A percentile compares a stretch with the other conserved stretches of the same genome.
Conservation (phyloP, 2,797 vertebrate species). For the Emys orbicularis region DNA sequence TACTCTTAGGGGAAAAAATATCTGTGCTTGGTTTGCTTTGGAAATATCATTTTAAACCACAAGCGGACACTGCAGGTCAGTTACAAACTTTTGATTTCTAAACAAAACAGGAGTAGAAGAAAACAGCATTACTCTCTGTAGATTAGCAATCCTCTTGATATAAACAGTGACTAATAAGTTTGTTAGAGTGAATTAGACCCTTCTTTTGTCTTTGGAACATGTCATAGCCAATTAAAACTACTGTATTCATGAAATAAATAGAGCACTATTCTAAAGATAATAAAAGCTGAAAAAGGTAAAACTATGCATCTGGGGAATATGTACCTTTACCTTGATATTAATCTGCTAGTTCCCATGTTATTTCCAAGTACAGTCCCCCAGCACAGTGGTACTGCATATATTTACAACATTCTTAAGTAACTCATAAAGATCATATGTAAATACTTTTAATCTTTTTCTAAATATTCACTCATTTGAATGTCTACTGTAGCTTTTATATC, state of each 20-base stretch:
- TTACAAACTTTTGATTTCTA: conserved; percentile 86
- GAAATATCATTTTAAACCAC: conserved; percentile 72
- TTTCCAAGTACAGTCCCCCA: conserved; percentile 85
- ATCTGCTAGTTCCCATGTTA: conserved; percentile 85
- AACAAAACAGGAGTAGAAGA: conserved; percentile 79
- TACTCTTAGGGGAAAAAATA: conserved; percentile 53
- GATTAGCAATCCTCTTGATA: conserved; percentile 84
- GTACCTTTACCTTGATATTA: conserved; percentile 93
- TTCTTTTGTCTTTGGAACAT: conserved; percentile 95
- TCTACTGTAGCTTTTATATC: conserved; percentile 68
- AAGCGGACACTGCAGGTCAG: conserved; percentile 83
- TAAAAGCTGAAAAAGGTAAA: conserved; percentile 90
- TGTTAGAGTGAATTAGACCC: conserved; percentile 96
- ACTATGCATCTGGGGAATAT: conserved; percentile 89
- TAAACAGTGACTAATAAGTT: conserved; percentile 91
- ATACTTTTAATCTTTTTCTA: conserved; percentile 86
- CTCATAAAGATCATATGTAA: conserved; percentile 83
- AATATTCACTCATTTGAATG: conserved; percentile 84
- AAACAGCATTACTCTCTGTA: conserved; percentile 83
- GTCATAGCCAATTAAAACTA: conserved; percentile 93
- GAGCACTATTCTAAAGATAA: conserved; percentile 87
- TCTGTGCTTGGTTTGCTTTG: conserved; percentile 60
- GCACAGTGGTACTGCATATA: conserved; percentile 85
- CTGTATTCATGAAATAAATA: conserved; percentile 83
- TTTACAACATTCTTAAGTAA: conserved; percentile 82